A percentile compares a stretch with the other conserved stretches of the same genome.
Conservation (phyloP, 2,888 invertebrate species). For the Acronicta leporina region DNA sequence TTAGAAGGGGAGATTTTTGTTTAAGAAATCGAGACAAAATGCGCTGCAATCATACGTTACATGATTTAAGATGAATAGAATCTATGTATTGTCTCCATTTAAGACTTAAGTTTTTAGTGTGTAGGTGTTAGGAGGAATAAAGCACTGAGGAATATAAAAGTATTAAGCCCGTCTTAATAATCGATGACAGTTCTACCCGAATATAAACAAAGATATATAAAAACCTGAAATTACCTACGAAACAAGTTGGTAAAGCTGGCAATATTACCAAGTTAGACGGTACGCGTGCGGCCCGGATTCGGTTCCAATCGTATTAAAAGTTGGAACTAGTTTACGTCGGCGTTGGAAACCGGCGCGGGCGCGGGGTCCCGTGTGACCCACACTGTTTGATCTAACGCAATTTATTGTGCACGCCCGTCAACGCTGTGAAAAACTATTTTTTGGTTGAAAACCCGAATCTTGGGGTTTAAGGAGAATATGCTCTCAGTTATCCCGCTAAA, state of each 20-base stretch:
- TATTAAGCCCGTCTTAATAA: background rate
- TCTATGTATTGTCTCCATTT: no score
- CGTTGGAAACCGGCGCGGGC: constrained; percentile 8
- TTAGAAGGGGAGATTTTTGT: background rate
- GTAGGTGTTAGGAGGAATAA: no score
- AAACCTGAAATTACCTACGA: background rate
- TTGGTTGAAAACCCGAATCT: background rate
- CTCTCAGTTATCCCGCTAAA: no score
- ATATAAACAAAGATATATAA: background rate
- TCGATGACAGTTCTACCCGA: background rate
- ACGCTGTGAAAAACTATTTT: constrained; percentile 3
- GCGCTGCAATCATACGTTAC: no score
- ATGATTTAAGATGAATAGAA: no score
- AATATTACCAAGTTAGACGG: constrained; percentile 13
- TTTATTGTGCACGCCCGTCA: constrained; percentile 5
- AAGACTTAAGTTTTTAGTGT: no score
- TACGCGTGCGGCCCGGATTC: constrained; percentile 26
- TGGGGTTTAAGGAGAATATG: background rate
- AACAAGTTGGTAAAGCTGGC: constrained; percentile 13
- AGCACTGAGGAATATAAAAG: no score
- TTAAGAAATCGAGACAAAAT: no score
- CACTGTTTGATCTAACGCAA: constrained; percentile 5
- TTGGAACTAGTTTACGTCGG: constrained; percentile 49
- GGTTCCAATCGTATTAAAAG: constrained; percentile 60
- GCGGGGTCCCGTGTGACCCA: constrained; percentile 28